Evolutionary conservation across 2,888 invertebrate species (phyloP), one percentile per base, ranked within the genome.

Genomic region (Hydroisotoma schaefferi): DNA sequence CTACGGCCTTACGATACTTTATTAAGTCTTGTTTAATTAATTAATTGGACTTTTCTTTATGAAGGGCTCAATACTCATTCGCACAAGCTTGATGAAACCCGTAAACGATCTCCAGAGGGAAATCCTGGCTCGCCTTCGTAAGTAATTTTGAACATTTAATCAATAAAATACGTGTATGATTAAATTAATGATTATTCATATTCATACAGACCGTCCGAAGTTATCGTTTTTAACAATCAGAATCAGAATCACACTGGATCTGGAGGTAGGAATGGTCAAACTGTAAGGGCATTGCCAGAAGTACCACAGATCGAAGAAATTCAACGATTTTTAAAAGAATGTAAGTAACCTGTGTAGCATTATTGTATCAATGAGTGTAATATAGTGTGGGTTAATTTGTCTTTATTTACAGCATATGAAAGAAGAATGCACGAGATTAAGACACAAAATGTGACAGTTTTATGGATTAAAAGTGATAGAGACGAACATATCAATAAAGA

Each of bases 301-400:
- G 67, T 67, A 40, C 63, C 67, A 12, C 67, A 67, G 33, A 59
- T 58, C 27, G 67, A 67, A 26, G 67, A 67, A 54, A 67, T 67
- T 38, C 57, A 61, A 23, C 63, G 61, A 28, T 67, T 60, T 40
- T 61, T 67, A 43, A 29, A 57, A 33, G 63, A 63, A 48, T 56
- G 63, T 63, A 60, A 53, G 63, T 44, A 33, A 27, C 20, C n/a
- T 10, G 22, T 15, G 6, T 33, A 33, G 15, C 6, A 23, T 38
- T 52, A 6, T 33, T 37, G 25, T 52, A 37, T 28, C n/a, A n/a
- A n/a, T n/a, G n/a, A n/a, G n/a, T n/a, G n/a, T n/a, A n/a, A n/a
- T n/a, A n/a, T n/a, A n/a, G n/a, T n/a, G n/a, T n/a, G n/a, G n/a
- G n/a, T n/a, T n/a, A n/a, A n/a, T 26, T 27, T n/a, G 3, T 8